These are phyloP conservation scores for Leptoclinus maculatus DNA, from an alignment of 2,797 vertebrate genomes.

Conservation along the genomic window DNA sequence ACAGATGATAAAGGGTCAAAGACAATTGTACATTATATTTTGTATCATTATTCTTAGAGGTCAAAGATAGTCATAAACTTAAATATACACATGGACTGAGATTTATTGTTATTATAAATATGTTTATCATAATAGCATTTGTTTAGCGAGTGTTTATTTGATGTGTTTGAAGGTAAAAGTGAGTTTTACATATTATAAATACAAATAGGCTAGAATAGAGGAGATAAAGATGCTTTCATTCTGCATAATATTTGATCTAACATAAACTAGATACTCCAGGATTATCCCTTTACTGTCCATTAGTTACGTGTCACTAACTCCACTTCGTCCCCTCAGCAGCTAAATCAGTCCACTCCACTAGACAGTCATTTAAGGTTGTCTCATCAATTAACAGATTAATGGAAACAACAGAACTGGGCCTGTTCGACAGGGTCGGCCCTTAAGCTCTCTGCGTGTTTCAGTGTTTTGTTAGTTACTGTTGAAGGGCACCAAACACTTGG, in stretches of 20 bases:
- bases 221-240: neutral
- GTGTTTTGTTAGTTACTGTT: constrained; percentile 24
- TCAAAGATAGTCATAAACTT: constrained; percentile 2
- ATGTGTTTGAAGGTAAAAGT: neutral
- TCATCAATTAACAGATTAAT: constrained; percentile 77
- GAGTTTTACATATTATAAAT: neutral
- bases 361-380: constrained; percentile 78
- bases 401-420: constrained; percentile 42
- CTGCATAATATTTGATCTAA: neutral
- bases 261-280: neutral
- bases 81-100: neutral
- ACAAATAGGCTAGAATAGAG: neutral
- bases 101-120: neutral
- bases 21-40: neutral
- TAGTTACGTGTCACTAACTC: constrained; percentile 18
- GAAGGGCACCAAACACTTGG: constrained; percentile 47
- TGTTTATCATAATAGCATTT: neutral
- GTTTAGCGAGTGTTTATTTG: neutral
- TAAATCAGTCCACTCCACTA: constrained; percentile 34
- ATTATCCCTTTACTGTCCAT: constrained; percentile 33
- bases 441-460: constrained; percentile 60
- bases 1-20: constrained; percentile 24
- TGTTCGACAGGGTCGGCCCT: constrained; percentile 21
- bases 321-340: constrained; percentile 10
- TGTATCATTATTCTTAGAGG: neutral